Evolutionary conservation across 1,140 invertebrate genomes (phyloP).

Genomic region (Brachionus manjavacas): DNA sequence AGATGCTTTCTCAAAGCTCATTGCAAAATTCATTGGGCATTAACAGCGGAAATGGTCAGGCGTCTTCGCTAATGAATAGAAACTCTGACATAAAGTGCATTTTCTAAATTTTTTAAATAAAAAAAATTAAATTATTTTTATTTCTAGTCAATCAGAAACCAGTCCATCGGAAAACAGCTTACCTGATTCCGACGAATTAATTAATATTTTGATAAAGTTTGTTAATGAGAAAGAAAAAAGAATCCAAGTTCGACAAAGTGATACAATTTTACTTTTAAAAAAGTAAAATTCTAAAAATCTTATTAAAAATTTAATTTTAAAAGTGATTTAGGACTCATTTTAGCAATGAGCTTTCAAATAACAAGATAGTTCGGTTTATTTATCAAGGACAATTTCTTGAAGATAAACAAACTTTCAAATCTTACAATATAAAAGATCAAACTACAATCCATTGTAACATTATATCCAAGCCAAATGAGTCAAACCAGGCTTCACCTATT

Average conservation of each 20-base stretch:
- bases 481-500: background rate
- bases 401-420: slow-evolving; percentile 15
- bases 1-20: background rate
- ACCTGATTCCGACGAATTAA: background rate
- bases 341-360: slow-evolving; percentile 6
- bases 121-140: background rate
- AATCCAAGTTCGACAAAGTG: background rate
- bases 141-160: background rate
- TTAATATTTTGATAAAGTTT: slow-evolving; percentile 33
- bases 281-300: background rate
- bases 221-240: slow-evolving; percentile 21
- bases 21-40: background rate
- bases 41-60: slow-evolving; percentile 10
- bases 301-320: background rate
- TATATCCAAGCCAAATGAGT: background rate
- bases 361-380: slow-evolving; percentile 42
- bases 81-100: background rate
- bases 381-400: slow-evolving; percentile 38
- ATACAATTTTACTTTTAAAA: slow-evolving; percentile 30
- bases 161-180: background rate
- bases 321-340: slow-evolving; percentile 14
- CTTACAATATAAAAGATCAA: slow-evolving; percentile 34
- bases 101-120: too few species aligned
- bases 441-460: slow-evolving; percentile 42
- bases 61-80: background rate